These are phyloP conservation scores for Tretioscincus oriximinensis DNA, from an alignment of 2,113 vertebrate genomes.

Conservation along the genomic window DNA sequence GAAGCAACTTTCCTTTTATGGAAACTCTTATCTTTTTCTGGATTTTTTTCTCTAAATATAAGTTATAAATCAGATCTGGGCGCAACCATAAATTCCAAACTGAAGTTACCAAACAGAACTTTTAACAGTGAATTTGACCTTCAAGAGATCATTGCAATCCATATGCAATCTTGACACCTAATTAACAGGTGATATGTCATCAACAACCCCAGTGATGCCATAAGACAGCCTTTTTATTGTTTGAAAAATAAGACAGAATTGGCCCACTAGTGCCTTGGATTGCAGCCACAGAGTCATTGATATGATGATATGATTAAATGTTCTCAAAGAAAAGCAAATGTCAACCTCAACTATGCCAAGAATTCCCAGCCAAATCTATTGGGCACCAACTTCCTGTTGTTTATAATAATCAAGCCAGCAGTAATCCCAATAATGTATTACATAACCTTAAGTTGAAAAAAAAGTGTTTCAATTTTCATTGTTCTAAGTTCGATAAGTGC, in stretches of 20 bases:
- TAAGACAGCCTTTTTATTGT: neutral
- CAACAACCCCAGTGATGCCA: neutral
- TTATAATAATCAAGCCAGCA: constrained; percentile 56
- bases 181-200: neutral
- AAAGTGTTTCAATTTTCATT: constrained; percentile 51
- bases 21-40: neutral
- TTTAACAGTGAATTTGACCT: too few species aligned
- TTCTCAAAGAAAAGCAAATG: constrained; percentile 60
- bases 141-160: neutral
- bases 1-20: too few species aligned
- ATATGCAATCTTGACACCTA: neutral
- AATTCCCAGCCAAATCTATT: constrained; percentile 49
- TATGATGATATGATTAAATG: constrained; percentile 51
- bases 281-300: constrained; percentile 44
- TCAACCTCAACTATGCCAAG: constrained; percentile 42
- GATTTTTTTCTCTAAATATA: neutral
- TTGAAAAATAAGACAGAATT: neutral
- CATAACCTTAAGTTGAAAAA: constrained; percentile 34
- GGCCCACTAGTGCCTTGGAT: constrained; percentile 36
- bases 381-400: constrained; percentile 19
- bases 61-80: neutral
- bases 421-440: constrained; percentile 42
- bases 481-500: constrained; percentile 25
- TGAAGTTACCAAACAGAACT: neutral
- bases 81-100: neutral